Conservation (phyloP, 2,888 invertebrate genomes). For the Drosophila leonis region DNA sequence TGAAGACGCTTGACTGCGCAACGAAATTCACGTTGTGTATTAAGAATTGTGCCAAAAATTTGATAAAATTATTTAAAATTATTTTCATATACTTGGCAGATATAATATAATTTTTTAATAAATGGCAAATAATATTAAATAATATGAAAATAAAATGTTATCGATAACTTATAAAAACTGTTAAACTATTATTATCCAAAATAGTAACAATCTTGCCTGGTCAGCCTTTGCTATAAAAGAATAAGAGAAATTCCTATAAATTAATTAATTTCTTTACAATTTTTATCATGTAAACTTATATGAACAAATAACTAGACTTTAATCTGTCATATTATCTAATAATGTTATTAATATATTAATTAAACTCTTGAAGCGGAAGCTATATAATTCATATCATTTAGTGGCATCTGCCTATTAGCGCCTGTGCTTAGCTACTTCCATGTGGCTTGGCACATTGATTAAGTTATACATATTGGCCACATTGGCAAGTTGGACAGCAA, state of each 20-base stretch:
- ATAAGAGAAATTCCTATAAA: neutral
- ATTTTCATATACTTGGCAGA: fast-evolving
- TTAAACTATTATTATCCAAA: neutral
- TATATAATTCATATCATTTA: no score
- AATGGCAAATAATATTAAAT: neutral
- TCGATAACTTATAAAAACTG: neutral
- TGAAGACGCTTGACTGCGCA: no score
- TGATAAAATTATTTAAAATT: neutral
- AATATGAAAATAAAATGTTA: neutral
- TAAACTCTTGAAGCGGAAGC: neutral
- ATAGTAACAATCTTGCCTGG: neutral
- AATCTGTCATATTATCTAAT: neutral
- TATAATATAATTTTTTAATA: neutral
- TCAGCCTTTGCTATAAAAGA: neutral
- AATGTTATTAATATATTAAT: neutral
- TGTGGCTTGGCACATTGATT: conserved; percentile 46
- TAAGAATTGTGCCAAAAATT: no score
- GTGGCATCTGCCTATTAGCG: conserved; percentile 31
- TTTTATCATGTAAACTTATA: neutral
- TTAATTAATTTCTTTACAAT: neutral
- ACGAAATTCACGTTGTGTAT: no score
- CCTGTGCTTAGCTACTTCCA: conserved; percentile 7
- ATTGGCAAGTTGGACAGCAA: conserved; percentile 59
- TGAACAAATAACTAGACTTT: neutral
- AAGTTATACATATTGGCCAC: conserved; percentile 54